Base-by-base conservation (phyloP, 2,113 vertebrate genomes). In the Silurus asotus region DNA sequence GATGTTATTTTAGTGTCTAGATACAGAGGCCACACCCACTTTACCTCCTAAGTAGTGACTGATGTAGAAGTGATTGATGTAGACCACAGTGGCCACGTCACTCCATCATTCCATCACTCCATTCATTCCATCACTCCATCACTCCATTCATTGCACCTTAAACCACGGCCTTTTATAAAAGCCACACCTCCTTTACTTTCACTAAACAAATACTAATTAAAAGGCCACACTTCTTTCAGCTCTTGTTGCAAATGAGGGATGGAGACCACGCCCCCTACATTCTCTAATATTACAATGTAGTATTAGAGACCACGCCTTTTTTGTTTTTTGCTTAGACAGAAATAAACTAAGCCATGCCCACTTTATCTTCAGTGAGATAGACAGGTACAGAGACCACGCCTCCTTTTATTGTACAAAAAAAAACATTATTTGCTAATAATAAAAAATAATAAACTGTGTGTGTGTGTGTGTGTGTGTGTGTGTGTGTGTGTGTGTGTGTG, bases 391-490 rank as follows among this genome's bases (percentile, higher is more conserved):
- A 70, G 4, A 15, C 61, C 61, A 62, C 25, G 25, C 65, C 65
- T 67, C 65, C 64, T 25, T 65, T 20, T 23, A 2, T 64, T 19
- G 23, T 9, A 64, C 9, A n/a, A 64, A 62, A 62, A 64, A 8
- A 23, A 64, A 64, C 19, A 20, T 64, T 19, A 64, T 23, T 64
- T 64, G 59, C 20, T 61, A 23, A 23, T 64, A 23, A 23, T 64
- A 23, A 20, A 23, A 62, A 37, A 37, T 37, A 37, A 37, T 58
- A 4, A 4, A 58, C 56, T 15, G 14, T 15, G 59, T 62, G 69
- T 48, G 69, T 19, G 28, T 70, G 69, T 70, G 69, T 70, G 67
- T 70, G 28, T 17, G 67, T 69, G 67, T 69, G 67, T 69, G 65
- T 69, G 65, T 2, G 15, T 70, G 67, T 70, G 65, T 69, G 65